These are phyloP conservation scores for Pygocentrus nattereri DNA, from an alignment of 2,797 vertebrate genomes.

Conservation along the genomic window DNA sequence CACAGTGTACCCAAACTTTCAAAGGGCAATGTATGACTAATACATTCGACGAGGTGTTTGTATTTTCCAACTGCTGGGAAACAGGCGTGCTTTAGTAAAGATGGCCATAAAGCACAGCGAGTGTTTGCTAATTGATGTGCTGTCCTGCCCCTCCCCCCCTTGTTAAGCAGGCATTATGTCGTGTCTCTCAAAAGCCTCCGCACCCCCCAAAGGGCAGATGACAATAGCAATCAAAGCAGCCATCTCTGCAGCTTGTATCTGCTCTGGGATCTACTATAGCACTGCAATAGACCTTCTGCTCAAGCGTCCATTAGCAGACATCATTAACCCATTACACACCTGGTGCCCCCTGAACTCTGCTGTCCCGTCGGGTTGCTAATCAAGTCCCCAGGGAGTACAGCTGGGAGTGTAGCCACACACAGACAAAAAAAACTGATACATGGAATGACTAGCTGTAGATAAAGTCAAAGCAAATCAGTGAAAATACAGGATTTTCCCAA, in stretches of 20 bases:
- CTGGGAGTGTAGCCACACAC: not conserved
- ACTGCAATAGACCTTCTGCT: slow-evolving; percentile 20
- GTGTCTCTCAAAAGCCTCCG: slow-evolving; percentile 2
- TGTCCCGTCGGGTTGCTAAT: not conserved
- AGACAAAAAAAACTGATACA: not conserved
- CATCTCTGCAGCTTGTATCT: slow-evolving; percentile 4
- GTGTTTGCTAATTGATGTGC: slow-evolving; percentile 2
- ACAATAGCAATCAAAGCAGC: slow-evolving; percentile 2
- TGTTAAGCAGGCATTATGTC: not conserved
- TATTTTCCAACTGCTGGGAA: not conserved
- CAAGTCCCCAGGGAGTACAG: slow-evolving; percentile 1
- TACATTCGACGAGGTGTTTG: not conserved
- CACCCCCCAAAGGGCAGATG: not conserved
- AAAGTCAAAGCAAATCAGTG: too few species aligned
- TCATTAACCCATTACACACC: slow-evolving; percentile 63
- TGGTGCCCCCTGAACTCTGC: slow-evolving; percentile 65
- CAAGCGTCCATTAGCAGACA: slow-evolving; percentile 4
- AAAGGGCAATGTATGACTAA: not conserved
- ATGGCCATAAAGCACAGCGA: not conserved
- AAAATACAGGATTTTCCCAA: too few species aligned
- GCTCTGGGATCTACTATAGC: not conserved
- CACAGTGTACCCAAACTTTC: too few species aligned
- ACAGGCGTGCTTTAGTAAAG: not conserved
- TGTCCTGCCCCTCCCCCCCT: not conserved
- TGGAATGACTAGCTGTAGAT: too few species aligned